A percentile compares a stretch with the other conserved stretches of the same genome.
phyloP scores from a whole-genome alignment of 2,888 invertebrate genomes.

The Lottia scabra region DNA sequence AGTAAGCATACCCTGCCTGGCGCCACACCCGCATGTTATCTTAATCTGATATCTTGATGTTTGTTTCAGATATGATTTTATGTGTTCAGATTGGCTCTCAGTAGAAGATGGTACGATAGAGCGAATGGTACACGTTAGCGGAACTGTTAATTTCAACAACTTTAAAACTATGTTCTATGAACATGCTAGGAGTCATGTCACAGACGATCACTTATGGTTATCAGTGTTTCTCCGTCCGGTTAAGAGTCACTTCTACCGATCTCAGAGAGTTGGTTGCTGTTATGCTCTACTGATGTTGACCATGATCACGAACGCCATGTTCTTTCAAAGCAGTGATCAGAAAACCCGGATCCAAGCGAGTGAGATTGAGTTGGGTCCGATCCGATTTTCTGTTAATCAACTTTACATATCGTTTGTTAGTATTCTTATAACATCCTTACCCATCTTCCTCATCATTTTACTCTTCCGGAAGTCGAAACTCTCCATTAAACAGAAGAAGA shows the following conservation, averaged over 20 bases:
- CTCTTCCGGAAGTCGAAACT: conserved; percentile 13
- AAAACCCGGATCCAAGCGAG: conserved; percentile 14
- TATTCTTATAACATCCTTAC: conserved; percentile 15
- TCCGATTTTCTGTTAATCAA: conserved; percentile 29
- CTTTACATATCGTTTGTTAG: conserved; percentile 20
- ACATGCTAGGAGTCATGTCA: conserved; percentile 61
- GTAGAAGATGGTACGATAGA: conserved; percentile 69
- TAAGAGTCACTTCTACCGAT: conserved; percentile 17
- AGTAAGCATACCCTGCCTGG: too few relatives aligned
- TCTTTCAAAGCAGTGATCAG: conserved; percentile 25
- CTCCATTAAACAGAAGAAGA: not conserved
- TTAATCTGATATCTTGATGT: not conserved
- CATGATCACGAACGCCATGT: conserved; percentile 40
- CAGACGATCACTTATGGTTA: conserved; percentile 71
- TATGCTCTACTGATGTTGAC: conserved; percentile 29
- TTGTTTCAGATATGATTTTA: conserved; percentile 47
- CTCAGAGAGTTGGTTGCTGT: conserved; percentile 34
- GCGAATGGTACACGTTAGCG: conserved; percentile 65
- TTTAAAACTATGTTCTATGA: conserved; percentile 67
- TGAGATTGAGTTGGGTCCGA: conserved; percentile 26
- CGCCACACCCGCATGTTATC: too few relatives aligned
- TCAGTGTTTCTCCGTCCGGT: conserved; percentile 69
- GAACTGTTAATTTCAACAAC: conserved; percentile 60
- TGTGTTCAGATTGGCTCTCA: conserved; percentile 68
- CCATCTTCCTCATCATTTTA: conserved; percentile 16